Evolutionary conservation across 2,797 vertebrate genomes (phyloP), one percentile per base, ranked within the genome.

Genomic region (Thamnophis elegans): DNA sequence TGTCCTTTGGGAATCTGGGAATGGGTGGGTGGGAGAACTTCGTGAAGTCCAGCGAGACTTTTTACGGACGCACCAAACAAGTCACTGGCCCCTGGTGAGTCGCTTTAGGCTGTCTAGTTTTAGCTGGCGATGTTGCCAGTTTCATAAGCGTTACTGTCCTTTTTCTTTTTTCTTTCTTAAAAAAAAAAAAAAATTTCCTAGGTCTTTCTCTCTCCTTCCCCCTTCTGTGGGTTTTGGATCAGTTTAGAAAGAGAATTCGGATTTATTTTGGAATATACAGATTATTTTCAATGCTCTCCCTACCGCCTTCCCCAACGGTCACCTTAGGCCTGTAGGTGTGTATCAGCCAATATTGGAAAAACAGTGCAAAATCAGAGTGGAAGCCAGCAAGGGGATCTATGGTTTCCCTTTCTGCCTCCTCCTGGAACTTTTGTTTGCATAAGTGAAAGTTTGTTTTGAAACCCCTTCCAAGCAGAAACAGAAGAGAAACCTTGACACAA

Each of bases 381-480:
- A 51, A 53, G 59, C 16, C 28, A 11, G 28, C 8, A 25, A 82
- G 0, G 51, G 42, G 47, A 4, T 20, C 13, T 16, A 25, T 12
- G 16, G 2, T 36, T 62, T 82, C 0, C 28, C 26, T 10, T 9
- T 42, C 3, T 14, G 2, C 9, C 10, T 54, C 26, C 10, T 22
- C 58, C 32, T 25, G n/a, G n/a, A 54, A 25, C 1, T 86, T 51
- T 78, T 88, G 26, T 58, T 28, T 56, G 26, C 47, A 36, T 47
- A 32, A 87, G 32, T 59, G 62, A 85, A 89, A 89, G 55, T 82
- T 90, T 82, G 73, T 60, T 92, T 58, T 78, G 82, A n/a, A 20
- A 51, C 88, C 93, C 36, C 89, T 86, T n/a, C 68, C 86, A 90
- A 94, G 92, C 89, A 68, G 94, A 56, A 89, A 53, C 65, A 73